Percentiles rank a stretch among this genome's conserved stretches.
Conservation (phyloP, 2,888 invertebrate genomes). For the Agrochola macilenta region DNA sequence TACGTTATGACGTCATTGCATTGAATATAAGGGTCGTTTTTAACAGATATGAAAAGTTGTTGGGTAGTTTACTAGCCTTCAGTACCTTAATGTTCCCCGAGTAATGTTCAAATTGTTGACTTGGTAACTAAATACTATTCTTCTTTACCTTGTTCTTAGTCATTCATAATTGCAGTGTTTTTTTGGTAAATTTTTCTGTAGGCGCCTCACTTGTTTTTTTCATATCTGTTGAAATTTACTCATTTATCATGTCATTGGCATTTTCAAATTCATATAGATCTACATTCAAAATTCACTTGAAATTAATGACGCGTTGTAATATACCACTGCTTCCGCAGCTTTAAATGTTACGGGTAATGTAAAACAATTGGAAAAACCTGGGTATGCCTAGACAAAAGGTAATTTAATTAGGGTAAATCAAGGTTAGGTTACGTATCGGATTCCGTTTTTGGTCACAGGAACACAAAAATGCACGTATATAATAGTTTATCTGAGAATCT, state of each 20-base stretch:
- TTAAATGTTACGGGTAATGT: constrained; percentile 11
- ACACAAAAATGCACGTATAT: no score
- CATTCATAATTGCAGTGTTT: not conserved
- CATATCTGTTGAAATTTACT: constrained; percentile 24
- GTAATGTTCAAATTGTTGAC: not conserved
- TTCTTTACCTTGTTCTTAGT: no score
- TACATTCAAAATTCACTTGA: constrained; percentile 12
- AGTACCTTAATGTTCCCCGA: not conserved
- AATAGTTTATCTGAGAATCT: no score
- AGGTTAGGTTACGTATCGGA: not conserved
- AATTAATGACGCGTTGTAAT: constrained; percentile 21
- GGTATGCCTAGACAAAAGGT: not conserved
- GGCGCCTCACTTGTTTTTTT: no score
- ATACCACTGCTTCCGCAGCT: constrained; percentile 3
- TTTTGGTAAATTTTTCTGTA: not conserved
- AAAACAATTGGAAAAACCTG: not conserved
- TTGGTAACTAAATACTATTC: not conserved
- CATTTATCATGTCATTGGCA: constrained; percentile 14
- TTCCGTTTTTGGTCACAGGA: no score
- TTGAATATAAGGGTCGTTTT: constrained; percentile 6
- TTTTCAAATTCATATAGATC: constrained; percentile 1
- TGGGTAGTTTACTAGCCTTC: not conserved
- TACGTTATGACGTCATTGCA: constrained; percentile 21
- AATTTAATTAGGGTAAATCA: not conserved
- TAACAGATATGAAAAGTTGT: constrained; percentile 1